Conservation (phyloP, 1,140 invertebrate species). For the Zaprionus lachaisei region DNA sequence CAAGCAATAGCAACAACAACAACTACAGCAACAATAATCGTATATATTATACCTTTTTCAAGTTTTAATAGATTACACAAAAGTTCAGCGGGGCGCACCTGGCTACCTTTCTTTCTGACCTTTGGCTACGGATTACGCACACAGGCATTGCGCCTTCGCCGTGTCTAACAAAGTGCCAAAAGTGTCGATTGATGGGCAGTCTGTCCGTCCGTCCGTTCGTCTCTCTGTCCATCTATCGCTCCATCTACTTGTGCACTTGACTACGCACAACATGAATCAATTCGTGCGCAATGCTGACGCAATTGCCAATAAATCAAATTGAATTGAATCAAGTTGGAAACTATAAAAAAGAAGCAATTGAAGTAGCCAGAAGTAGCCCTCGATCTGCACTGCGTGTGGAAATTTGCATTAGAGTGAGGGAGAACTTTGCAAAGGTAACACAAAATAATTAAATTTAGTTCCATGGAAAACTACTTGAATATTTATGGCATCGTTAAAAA, state of each 20-base stretch:
- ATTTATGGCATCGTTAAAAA: conserved; percentile 64
- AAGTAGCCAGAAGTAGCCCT: neutral
- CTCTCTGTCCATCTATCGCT: neutral
- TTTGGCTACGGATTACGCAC: conserved; percentile 9
- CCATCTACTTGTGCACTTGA: conserved; percentile 17
- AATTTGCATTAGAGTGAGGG: conserved; percentile 55
- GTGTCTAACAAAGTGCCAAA: conserved; percentile 40
- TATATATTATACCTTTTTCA: neutral
- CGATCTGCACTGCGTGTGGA: conserved; percentile 47
- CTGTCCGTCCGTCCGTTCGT: neutral
- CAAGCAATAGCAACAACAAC: neutral
- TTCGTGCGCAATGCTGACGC: conserved; percentile 53
- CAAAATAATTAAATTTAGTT: conserved; percentile 51
- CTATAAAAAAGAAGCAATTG: conserved; percentile 61
- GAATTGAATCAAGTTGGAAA: conserved; percentile 27
- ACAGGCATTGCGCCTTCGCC: conserved; percentile 44
- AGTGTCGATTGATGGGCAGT: conserved; percentile 49
- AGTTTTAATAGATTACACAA: conserved; percentile 19
- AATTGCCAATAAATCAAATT: conserved; percentile 75
- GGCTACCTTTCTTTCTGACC: neutral
- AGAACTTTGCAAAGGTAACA: conserved; percentile 37
- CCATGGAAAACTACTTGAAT: conserved; percentile 75
- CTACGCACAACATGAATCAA: conserved; percentile 16
- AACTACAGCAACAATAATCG: neutral
- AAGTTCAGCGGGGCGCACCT: neutral